These are phyloP conservation scores for Hydrocynus forskahlii DNA, from an alignment of 2,797 vertebrate genomes.

Conservation along the genomic window DNA sequence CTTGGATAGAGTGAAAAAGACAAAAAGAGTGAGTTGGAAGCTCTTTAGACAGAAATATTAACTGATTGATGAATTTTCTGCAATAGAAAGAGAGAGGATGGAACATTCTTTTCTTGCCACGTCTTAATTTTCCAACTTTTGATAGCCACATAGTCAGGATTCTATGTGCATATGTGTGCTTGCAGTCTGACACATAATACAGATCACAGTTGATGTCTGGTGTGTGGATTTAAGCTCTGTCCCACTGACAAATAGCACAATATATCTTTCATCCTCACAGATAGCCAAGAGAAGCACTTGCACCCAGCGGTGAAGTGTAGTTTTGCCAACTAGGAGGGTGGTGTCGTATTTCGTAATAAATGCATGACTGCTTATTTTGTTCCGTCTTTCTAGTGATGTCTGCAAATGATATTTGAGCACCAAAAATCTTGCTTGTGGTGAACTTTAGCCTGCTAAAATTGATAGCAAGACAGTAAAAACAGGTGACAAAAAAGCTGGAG, in stretches of 20 bases:
- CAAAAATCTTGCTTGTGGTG: too few species aligned
- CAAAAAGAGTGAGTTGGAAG: neutral
- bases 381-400: too few species aligned
- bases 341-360: too few species aligned
- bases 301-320: too few species aligned
- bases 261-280: neutral
- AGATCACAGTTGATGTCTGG: neutral
- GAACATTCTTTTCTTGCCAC: slow-evolving; percentile 60
- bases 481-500: too few species aligned
- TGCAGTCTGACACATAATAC: slow-evolving; percentile 20
- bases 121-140: slow-evolving; percentile 61
- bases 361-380: too few species aligned
- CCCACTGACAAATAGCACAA: neutral
- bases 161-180: neutral
- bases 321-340: too few species aligned
- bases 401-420: too few species aligned
- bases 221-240: neutral
- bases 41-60: neutral
- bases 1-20: neutral
- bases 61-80: slow-evolving; percentile 6
- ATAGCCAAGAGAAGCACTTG: slow-evolving; percentile 16
- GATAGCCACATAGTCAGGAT: slow-evolving; percentile 54
- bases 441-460: too few species aligned
- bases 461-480: too few species aligned
- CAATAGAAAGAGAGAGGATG: slow-evolving; percentile 15